Conservation (phyloP, 2,113 vertebrate species). For the Gulo gulo region DNA sequence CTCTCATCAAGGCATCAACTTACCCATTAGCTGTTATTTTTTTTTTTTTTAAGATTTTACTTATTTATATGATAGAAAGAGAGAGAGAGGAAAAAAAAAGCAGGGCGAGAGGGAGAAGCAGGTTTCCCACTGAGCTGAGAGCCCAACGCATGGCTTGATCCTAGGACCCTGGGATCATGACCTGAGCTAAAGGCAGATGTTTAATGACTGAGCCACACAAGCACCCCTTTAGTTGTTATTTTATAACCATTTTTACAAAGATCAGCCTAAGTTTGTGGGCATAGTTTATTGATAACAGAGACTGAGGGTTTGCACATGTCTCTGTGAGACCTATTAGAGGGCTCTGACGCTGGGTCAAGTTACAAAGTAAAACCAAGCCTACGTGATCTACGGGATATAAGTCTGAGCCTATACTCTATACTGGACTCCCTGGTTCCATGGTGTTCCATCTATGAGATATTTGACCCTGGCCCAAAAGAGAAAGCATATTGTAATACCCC, state of each 20-base stretch:
- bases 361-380: not conserved
- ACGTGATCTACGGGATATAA: not conserved
- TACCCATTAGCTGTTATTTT: not conserved
- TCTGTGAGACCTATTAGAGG: not conserved
- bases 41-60: too few species aligned
- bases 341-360: fast-evolving
- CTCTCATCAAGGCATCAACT: not conserved
- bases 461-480: not conserved
- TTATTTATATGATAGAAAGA: too few species aligned
- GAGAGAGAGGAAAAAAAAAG: too few species aligned
- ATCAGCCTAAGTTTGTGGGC: not conserved
- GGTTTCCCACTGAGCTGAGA: too few species aligned
- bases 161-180: too few species aligned
- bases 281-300: not conserved
- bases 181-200: too few species aligned
- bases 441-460: not conserved
- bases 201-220: too few species aligned
- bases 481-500: not conserved
- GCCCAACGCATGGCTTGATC: too few species aligned
- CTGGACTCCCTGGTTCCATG: not conserved
- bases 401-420: not conserved
- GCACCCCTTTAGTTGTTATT: not conserved
- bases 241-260: not conserved
- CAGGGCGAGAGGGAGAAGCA: too few species aligned
- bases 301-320: not conserved